These are phyloP conservation scores for Athalia circularis DNA, from an alignment of 2,888 invertebrate species.

Conservation along the genomic window DNA sequence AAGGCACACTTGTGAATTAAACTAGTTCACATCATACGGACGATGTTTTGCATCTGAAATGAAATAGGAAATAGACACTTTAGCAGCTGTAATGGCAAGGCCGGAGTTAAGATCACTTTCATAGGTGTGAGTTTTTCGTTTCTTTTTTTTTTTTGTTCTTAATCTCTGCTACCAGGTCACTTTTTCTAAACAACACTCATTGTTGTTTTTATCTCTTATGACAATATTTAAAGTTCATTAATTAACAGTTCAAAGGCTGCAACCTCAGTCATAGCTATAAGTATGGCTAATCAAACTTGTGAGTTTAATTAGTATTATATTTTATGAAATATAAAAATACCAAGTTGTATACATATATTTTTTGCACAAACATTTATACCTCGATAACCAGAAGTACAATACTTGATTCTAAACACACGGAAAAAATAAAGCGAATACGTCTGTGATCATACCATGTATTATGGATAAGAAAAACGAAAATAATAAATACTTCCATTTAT, in stretches of 20 bases:
- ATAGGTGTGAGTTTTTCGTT: slow-evolving; percentile 6
- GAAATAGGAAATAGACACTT: slow-evolving; percentile 68
- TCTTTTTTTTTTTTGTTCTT: not conserved
- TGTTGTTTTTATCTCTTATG: not conserved
- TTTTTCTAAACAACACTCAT: not conserved
- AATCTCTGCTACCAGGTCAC: not conserved
- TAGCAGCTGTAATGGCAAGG: slow-evolving; percentile 47
- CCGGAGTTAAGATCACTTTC: slow-evolving; percentile 47
- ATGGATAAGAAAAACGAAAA: too few species aligned
- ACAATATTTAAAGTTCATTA: not conserved
- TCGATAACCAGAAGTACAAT: slow-evolving; percentile 11
- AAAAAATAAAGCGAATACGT: slow-evolving; percentile 4
- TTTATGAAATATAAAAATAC: not conserved
- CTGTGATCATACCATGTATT: slow-evolving; percentile 12
- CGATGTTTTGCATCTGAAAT: slow-evolving; percentile 67
- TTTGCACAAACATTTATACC: slow-evolving; percentile 19
- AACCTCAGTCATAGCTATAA: too few species aligned
- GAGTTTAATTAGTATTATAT: not conserved
- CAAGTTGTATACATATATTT: not conserved
- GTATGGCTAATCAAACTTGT: not conserved
- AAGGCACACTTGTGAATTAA: slow-evolving; percentile 54
- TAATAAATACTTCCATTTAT: too few species aligned
- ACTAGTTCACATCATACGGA: slow-evolving; percentile 51
- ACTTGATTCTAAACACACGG: slow-evolving; percentile 20
- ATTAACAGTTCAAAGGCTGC: too few species aligned